Base-by-base conservation (phyloP, 2,888 invertebrate genomes). In the Tethea ocularis region DNA sequence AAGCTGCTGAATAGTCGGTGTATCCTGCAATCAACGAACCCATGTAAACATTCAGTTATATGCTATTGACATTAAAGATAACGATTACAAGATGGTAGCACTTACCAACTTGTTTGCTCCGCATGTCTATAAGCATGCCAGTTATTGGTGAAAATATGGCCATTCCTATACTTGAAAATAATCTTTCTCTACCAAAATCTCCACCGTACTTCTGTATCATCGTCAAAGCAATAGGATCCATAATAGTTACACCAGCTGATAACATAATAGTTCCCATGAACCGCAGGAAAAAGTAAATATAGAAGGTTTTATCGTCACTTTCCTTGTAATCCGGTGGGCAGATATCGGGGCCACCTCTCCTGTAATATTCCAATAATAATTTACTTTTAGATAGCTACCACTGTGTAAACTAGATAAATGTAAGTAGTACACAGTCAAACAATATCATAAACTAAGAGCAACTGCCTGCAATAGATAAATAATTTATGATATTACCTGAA, bases 1-100 rank as follows among this genome's bases (percentile, higher is more conserved):
- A 97, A n/a, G 97, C 97, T n/a, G 97, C 96, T 57, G 97, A 96
- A 87, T 97, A 97, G 85, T 97, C 97, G 1, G 96, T 96, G 83
- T 96, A 96, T 69, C 96, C 97, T 93, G 94, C 74, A 82, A 85
- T 75, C 74, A 81, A 89, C 82, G 82, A 84, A 79, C 75, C 75
- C 79, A 80, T 79, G 83, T 82, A 83, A 84, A 86, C 78, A 82
- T 84, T 78, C 74, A 73, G 71, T 74, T 80, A 71, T 62, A 70
- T 66, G 46, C 61, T 89, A 89, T 90, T 90, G 87, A 89, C 86
- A 86, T 77, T 82, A 72, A 69, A 82, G 90, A 91, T 91, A 90
- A 86, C 82, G 77, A 84, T 84, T 84, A 80, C 72, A 69, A 82
- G 82, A 84, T 80, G 75, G 71, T 63, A 70, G 57, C 61, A 91